Percentiles rank a stretch among this genome's conserved stretches.
Conservation (phyloP, 2,113 vertebrate species). For the Tachuris rubrigastra region DNA sequence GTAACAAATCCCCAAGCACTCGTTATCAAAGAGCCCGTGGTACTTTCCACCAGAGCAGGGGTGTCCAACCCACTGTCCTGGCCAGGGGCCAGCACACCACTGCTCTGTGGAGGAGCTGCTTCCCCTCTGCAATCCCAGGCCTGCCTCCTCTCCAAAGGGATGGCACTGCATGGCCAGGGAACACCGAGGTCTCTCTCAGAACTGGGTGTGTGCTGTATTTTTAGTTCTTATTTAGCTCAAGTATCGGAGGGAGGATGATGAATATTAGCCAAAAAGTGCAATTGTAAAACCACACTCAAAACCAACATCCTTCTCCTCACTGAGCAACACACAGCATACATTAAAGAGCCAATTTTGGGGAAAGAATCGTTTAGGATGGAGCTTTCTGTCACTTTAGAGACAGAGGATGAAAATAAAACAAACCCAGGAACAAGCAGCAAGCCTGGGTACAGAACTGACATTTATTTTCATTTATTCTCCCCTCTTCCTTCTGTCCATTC, state of each 20-base stretch:
- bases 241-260: neutral
- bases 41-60: conserved; percentile 52
- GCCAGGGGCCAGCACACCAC: conserved; percentile 11
- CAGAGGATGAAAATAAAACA: neutral
- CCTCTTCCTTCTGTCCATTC: neutral
- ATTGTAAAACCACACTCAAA: neutral
- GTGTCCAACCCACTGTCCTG: conserved; percentile 56
- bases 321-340: neutral
- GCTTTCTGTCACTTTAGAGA: neutral
- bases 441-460: neutral
- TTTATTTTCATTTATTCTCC: neutral
- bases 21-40: conserved; percentile 63
- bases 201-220: neutral
- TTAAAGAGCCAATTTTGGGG: neutral
- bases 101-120: neutral
- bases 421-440: neutral
- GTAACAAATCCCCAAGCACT: conserved; percentile 65
- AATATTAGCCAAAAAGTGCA: neutral
- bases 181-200: neutral
- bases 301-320: neutral
- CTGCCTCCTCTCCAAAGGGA: neutral
- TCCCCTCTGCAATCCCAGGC: neutral
- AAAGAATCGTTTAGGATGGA: neutral
- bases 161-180: neutral
- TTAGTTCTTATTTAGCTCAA: neutral